phyloP scores from a whole-genome alignment of 2,888 invertebrate species.

The Peribatodes rhomboidaria region DNA sequence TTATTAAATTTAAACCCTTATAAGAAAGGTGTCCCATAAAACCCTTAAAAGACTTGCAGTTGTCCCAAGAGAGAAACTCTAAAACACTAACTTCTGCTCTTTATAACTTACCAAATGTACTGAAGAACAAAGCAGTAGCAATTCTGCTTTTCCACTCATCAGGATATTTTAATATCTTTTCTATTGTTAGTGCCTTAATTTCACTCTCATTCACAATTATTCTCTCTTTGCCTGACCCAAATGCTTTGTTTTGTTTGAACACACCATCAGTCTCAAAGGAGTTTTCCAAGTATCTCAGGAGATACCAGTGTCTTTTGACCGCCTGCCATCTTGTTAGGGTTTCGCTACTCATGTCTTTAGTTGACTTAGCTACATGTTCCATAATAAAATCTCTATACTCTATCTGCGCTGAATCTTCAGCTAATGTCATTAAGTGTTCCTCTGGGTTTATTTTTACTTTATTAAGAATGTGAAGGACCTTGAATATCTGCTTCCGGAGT shows the following conservation, averaged over 20 bases:
- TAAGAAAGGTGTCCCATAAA: too few relatives aligned
- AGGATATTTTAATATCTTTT: slow-evolving; percentile 77
- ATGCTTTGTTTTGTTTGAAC: slow-evolving; percentile 83
- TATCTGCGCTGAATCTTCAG: slow-evolving; percentile 86
- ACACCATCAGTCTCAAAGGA: slow-evolving; percentile 81
- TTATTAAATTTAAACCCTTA: too few relatives aligned
- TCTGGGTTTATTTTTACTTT: slow-evolving; percentile 88
- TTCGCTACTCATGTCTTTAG: slow-evolving; percentile 71
- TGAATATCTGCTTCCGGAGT: slow-evolving; percentile 87
- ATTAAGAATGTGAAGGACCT: slow-evolving; percentile 88
- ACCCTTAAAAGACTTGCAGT: too few relatives aligned
- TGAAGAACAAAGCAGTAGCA: slow-evolving; percentile 86
- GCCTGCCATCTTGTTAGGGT: slow-evolving; percentile 67
- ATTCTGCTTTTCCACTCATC: slow-evolving; percentile 85
- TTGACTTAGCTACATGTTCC: slow-evolving; percentile 87
- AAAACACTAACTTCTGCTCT: too few relatives aligned
- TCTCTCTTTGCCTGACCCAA: slow-evolving; percentile 73
- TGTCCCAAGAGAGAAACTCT: too few relatives aligned
- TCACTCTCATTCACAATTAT: slow-evolving; percentile 81
- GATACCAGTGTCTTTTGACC: slow-evolving; percentile 79
- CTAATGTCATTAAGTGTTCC: slow-evolving; percentile 85
- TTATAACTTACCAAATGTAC: slow-evolving; percentile 80
- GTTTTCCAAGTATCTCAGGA: slow-evolving; percentile 76
- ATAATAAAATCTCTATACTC: slow-evolving; percentile 89
- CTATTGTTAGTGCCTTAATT: slow-evolving; percentile 81